Evolutionary conservation across 2,113 vertebrate species (phyloP), one percentile per base, ranked within the genome.

Genomic region (Stictonetta naevosa): DNA sequence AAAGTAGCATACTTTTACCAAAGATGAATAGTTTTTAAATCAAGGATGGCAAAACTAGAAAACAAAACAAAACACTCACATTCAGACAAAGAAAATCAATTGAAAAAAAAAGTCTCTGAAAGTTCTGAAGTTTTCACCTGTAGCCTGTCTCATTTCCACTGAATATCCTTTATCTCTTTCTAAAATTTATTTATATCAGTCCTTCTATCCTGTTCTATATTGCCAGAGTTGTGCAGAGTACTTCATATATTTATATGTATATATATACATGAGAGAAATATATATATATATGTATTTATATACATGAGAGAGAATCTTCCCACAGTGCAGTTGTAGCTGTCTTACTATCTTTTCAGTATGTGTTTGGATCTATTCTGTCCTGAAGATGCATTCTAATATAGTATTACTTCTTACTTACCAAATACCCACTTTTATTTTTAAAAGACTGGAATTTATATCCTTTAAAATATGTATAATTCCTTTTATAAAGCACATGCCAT

Each of bases 401-500:
- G 17, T 59, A 77, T 67, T 74, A 67, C 59, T 62, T 50, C 74
- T 88, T 71, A 76, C 64, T 91, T 80, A 44, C 69, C 62, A 90
- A 88, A 86, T 75, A 92, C 6, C 48, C 62, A 75, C 58, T 88
- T 86, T 20, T 88, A 71, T 34, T 88, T 40, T 79, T 81, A 90
- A 71, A 95, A 87, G 34, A 90, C 64, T 84, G 72, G 58, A 83
- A 75, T 94, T 68, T 82, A 67, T 85, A 84, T 84, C 48, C 55
- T 88, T 92, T 84, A 88, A 79, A 36, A 52, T 67, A 90, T 86
- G 91, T 88, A 48, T 50, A 86, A 72, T 86, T 75, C 79, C 38
- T 92, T 86, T 86, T 88, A 78, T 82, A 92, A 83, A 96, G 69
- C 77, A 96, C 58, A 78, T 86, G 66, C 66, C 64, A 88, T 95